Evolutionary conservation across 2,888 invertebrate genomes (phyloP).

Genomic region (Philhelius pedissequus): DNA sequence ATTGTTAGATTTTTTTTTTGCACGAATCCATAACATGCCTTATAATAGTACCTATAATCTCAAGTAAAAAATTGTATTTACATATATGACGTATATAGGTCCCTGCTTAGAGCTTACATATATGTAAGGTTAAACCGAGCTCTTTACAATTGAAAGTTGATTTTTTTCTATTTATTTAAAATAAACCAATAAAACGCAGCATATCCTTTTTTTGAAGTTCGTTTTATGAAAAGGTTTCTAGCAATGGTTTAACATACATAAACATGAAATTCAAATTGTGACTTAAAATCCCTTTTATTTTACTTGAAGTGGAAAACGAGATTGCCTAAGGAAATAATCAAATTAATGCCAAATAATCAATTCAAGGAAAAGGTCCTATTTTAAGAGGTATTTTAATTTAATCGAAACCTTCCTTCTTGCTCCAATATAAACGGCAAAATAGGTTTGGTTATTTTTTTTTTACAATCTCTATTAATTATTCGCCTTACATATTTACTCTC

Average conservation of each 20-base stretch:
- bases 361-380: background rate
- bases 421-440: background rate
- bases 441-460: background rate
- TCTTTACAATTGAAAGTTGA: too few relatives aligned
- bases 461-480: conserved; percentile 49
- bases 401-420: background rate
- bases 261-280: background rate
- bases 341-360: conserved; percentile 12
- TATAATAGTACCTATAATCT: too few relatives aligned
- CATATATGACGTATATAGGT: too few relatives aligned
- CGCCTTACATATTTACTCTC: background rate
- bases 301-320: background rate
- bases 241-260: background rate
- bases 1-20: too few relatives aligned
- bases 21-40: too few relatives aligned
- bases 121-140: too few relatives aligned
- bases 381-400: background rate
- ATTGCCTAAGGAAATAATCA: background rate
- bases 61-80: too few relatives aligned
- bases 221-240: too few relatives aligned
- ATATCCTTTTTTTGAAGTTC: too few relatives aligned
- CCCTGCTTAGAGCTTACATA: too few relatives aligned
- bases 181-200: too few relatives aligned
- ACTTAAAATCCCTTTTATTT: background rate
- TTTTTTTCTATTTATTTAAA: too few relatives aligned